A percentile compares a stretch with the other conserved stretches of the same genome.
These are phyloP conservation scores for Hyposoter dolosus DNA, from an alignment of 2,888 invertebrate genomes.

Conservation along the genomic window DNA sequence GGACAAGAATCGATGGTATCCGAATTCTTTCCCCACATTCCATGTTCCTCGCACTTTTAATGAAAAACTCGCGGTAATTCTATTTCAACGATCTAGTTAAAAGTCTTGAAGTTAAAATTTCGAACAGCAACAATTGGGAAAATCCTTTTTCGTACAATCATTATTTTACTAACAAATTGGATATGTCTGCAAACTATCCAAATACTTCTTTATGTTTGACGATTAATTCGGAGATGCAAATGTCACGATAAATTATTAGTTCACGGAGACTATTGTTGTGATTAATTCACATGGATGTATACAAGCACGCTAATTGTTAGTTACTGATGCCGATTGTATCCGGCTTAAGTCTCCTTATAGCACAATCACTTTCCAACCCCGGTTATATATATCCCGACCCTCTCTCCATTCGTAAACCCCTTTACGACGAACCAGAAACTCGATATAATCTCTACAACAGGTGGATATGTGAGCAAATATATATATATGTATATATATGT, in stretches of 20 bases:
- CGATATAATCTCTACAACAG: constrained; percentile 75
- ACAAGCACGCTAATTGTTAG: constrained; percentile 76
- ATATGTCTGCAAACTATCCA: neutral
- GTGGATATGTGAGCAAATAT: constrained; percentile 64
- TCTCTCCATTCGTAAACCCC: constrained; percentile 66
- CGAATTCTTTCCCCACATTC: neutral
- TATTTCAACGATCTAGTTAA: neutral
- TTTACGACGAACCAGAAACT: constrained; percentile 63
- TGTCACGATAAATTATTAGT: constrained; percentile 41
- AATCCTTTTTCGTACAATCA: neutral
- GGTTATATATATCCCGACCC: constrained; percentile 7
- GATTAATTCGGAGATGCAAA: neutral
- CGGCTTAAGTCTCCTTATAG: constrained; percentile 73
- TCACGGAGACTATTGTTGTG: constrained; percentile 3
- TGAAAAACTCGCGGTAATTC: neutral
- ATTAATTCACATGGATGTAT: constrained; percentile 19
- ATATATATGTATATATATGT: neutral
- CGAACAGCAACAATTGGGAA: no score
- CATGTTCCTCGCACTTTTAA: neutral
- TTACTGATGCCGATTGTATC: constrained; percentile 76
- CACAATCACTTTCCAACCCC: constrained; percentile 61
- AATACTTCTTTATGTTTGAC: neutral
- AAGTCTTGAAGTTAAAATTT: neutral
- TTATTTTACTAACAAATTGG: neutral
- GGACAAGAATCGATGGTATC: neutral